Evolutionary conservation across 2,888 invertebrate species (phyloP).

Genomic region (Ashinkailepas kermadecensis): DNA sequence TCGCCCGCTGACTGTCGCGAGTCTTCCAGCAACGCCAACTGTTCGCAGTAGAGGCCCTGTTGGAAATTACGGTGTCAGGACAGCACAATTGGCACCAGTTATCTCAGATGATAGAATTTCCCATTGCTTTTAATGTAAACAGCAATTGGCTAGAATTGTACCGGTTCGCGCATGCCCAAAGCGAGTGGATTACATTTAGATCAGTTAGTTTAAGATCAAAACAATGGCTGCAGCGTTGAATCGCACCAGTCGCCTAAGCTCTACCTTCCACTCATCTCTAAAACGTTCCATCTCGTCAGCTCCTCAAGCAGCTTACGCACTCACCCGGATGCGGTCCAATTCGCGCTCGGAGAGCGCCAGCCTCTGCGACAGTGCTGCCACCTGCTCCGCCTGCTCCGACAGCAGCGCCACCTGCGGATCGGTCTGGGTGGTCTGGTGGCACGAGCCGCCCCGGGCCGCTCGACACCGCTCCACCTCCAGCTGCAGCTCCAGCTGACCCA

Average conservation of each 20-base stretch:
- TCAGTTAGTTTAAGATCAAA: too few species aligned
- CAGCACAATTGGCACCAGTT: too few species aligned
- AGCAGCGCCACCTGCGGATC: neutral
- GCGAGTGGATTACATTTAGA: too few species aligned
- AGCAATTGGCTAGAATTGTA: too few species aligned
- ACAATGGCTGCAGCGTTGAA: too few species aligned
- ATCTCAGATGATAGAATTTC: too few species aligned
- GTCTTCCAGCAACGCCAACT: conserved; percentile 62
- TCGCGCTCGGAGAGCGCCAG: conserved; percentile 37
- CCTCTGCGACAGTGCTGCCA: conserved; percentile 58
- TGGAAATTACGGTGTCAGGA: conserved; percentile 45
- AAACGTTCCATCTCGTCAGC: too few species aligned
- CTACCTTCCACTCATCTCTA: too few species aligned
- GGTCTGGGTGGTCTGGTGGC: too few species aligned
- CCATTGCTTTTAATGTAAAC: too few species aligned
- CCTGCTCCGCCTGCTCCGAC: conserved; percentile 54
- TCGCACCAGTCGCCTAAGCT: too few species aligned
- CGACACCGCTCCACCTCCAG: conserved; percentile 60
- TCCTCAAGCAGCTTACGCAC: neutral
- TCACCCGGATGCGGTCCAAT: neutral
- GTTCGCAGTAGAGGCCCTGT: conserved; percentile 50
- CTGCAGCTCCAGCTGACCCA: conserved; percentile 57
- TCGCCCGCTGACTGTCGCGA: conserved; percentile 51
- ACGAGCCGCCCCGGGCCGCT: conserved; percentile 55
- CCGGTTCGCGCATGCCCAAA: too few species aligned